phyloP scores from a whole-genome alignment of 2,888 invertebrate genomes.

The Gryllus longicercus region DNA sequence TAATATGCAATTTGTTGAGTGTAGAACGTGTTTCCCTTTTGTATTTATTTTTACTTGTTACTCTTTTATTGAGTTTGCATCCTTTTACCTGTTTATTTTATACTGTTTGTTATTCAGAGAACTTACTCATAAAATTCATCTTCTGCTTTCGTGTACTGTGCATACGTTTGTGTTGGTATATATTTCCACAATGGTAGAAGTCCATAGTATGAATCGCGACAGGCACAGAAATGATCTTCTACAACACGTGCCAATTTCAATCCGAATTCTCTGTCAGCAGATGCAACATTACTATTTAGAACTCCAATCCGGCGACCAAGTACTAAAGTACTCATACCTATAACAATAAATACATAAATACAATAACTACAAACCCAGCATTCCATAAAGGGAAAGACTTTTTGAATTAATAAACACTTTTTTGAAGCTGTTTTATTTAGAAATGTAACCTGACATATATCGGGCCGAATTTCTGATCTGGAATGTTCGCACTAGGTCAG shows the following conservation, averaged over 20 bases:
- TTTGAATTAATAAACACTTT: too few species aligned
- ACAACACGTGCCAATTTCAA: conserved; percentile 52
- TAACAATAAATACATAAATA: conserved; percentile 24
- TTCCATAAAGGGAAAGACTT: too few species aligned
- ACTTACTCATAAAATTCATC: conserved; percentile 75
- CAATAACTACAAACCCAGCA: too few species aligned
- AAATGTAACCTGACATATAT: too few species aligned
- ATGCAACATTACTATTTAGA: conserved; percentile 53
- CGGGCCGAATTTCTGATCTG: too few species aligned
- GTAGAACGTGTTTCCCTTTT: too few species aligned
- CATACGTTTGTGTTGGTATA: conserved; percentile 68
- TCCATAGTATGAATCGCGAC: conserved; percentile 77
- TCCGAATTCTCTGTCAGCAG: conserved; percentile 46
- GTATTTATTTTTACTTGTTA: too few species aligned
- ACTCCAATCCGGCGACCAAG: conserved; percentile 77
- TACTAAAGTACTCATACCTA: conserved; percentile 74
- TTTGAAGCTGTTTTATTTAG: too few species aligned
- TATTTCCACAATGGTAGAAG: conserved; percentile 74
- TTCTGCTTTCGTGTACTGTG: conserved; percentile 67
- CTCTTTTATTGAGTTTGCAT: too few species aligned
- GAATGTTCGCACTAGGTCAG: too few species aligned
- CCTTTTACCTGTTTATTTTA: too few species aligned
- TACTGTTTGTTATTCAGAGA: conserved; percentile 22
- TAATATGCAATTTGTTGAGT: too few species aligned
- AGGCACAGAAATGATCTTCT: conserved; percentile 71